Base-by-base conservation (phyloP, 2,888 invertebrate species). In the Eudasyphora cyanicolor region DNA sequence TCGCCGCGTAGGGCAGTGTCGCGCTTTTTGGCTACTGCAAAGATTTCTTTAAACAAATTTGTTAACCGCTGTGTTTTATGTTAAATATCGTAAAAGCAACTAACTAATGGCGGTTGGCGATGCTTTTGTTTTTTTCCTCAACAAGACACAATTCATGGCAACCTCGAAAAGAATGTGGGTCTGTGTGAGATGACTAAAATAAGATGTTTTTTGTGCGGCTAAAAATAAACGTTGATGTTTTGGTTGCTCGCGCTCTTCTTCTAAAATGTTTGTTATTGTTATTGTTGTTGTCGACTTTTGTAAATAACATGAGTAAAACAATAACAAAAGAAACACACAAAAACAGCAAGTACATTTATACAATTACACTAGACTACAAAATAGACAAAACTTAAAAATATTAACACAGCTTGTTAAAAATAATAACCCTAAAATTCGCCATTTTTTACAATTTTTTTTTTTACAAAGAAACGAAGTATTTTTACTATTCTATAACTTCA, bases 141-240 rank as follows among this genome's bases (percentile, higher is more conserved):
- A 12, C 57, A 14, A n/a, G 29, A n/a, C n/a, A 60, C 60, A 60
- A 27, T 60, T 29, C 14, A n/a, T 29, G 60, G 60, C 60, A 60
- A 60, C 60, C 60, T 29, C 60, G 29, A 60, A 57, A 27, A 57
- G 57, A 24, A 60, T 60, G n/a, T 29, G 60, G 60, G 60, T 57
- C 57, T 57, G 12, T 27, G 14, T 54, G 54, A 1, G n/a, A n/a
- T n/a, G n/a, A n/a, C n/a, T n/a, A 14, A 12, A 60, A 60, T n/a
- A 29, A 60, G n/a, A 60, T 60, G 14, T 45, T 8, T 45, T 45
- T 45, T 38, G 8, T 38, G 24, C 14, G 14, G 27, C 57, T 60
- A 60, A 60, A 60, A 60, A 60, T 60, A 60, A 17, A 14, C 60
- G n/a, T 29, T 32, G 21, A 24, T 24, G 6, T 60, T 29, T 29